Base-by-base conservation (phyloP, 2,888 invertebrate species). In the Lutraria lutraria region DNA sequence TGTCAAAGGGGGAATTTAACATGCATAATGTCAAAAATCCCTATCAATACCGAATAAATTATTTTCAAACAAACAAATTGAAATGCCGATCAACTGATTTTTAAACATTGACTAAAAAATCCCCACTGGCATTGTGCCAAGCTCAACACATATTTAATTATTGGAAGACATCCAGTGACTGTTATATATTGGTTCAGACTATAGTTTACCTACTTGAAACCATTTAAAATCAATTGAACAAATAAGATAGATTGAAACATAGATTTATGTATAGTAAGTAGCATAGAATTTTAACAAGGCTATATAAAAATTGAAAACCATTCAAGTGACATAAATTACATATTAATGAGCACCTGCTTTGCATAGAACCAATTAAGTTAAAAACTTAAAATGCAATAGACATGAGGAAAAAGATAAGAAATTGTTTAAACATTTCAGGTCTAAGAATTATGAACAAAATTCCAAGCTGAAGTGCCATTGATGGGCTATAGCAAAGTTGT, bases 1-100 rank as follows among this genome's bases (percentile, higher is more conserved):
- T 19, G 34, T 34, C 29, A 76, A 34, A 31, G 76, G 76, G 76
- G 76, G 76, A 15, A 76, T 76, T 76, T 76, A 31, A 76, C 31
- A 31, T 76, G 29, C 31, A 76, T 76, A 34, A 34, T 31, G 76
- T 76, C 29, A 16, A 31, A 76, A 76, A 76, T 76, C 76, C 76
- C 0, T 76, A 76, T 76, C 76, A 76, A 76, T 68, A 68, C 29
- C 16, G 34, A 31, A 76, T 76, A 76, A 34, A 76, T 76, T 76
- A 76, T 19, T 31, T 31, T 76, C 76, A 76, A 76, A 76, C 76
- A 76, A 76, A 76, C 31, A 76, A 76, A 76, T 19, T 76, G 31
- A 76, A 31, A 76, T 76, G 76, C 34, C 76, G 31, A 76, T 76
- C 29, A 68, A n/a, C 63, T 25, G 25, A 76, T 6, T 76, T 76